Evolutionary conservation across 2,113 vertebrate species (phyloP).

Genomic region (Eurypyga helias): DNA sequence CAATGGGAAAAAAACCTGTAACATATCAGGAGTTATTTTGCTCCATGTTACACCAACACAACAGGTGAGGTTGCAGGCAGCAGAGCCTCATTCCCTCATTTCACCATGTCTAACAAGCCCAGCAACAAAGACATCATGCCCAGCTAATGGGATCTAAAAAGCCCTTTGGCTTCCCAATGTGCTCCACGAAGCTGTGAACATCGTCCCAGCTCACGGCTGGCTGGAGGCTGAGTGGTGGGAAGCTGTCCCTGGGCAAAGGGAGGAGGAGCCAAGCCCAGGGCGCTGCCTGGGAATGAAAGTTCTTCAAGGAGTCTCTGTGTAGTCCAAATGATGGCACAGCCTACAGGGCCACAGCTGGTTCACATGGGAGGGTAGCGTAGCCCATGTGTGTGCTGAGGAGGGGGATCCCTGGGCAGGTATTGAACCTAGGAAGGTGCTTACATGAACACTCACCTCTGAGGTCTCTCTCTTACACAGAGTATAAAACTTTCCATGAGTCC

Average conservation of each 20-base stretch:
- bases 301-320: neutral
- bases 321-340: neutral
- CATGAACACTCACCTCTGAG: neutral
- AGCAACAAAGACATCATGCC: accelerated
- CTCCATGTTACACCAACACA: neutral
- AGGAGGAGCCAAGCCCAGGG: neutral
- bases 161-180: neutral
- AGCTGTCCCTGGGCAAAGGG: neutral
- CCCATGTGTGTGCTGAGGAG: neutral
- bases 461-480: neutral
- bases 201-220: accelerated
- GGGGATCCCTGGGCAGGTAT: neutral
- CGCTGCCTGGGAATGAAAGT: neutral
- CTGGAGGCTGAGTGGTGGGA: neutral
- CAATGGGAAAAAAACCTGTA: neutral
- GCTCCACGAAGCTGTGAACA: neutral
- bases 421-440: neutral
- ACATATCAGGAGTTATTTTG: neutral
- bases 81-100: neutral
- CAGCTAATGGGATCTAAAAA: neutral
- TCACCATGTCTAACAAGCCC: neutral
- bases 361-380: neutral
- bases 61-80: neutral
- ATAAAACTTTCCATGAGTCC: neutral
- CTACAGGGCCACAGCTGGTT: neutral